Evolutionary conservation across 2,797 vertebrate genomes (phyloP).

Genomic region (Babyrousa celebensis): DNA sequence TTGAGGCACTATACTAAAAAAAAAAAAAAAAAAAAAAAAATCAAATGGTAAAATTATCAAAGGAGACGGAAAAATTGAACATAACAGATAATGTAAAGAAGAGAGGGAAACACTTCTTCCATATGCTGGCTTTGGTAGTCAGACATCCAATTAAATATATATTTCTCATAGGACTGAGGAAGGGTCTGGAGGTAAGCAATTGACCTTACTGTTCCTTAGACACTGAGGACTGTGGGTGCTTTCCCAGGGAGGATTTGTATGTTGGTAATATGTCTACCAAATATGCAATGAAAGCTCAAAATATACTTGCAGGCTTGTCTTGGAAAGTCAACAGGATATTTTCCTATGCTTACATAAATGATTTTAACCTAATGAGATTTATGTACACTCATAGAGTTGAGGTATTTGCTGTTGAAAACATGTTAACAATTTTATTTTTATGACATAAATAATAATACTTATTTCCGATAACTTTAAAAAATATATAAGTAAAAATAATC

Average conservation of each 20-base stretch:
- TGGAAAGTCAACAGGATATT: background rate
- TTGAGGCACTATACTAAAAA: background rate
- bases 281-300: constrained; percentile 54
- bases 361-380: background rate
- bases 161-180: background rate
- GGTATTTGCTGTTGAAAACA: constrained; percentile 21
- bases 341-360: background rate
- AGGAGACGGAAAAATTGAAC: constrained; percentile 23
- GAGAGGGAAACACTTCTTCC: background rate
- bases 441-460: background rate
- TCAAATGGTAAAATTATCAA: constrained; percentile 5
- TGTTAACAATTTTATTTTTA: constrained; percentile 43
- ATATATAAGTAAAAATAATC: constrained; percentile 38
- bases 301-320: constrained; percentile 51
- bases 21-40: background rate
- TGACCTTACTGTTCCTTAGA: constrained; percentile 27
- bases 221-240: background rate
- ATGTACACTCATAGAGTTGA: constrained; percentile 28
- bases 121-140: background rate
- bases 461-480: constrained; percentile 53
- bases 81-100: background rate
- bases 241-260: constrained; percentile 21
- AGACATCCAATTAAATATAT: constrained; percentile 45
- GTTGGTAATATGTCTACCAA: background rate
- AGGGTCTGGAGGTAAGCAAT: background rate